Conservation (phyloP, 2,797 vertebrate genomes). For the Todus mexicanus region DNA sequence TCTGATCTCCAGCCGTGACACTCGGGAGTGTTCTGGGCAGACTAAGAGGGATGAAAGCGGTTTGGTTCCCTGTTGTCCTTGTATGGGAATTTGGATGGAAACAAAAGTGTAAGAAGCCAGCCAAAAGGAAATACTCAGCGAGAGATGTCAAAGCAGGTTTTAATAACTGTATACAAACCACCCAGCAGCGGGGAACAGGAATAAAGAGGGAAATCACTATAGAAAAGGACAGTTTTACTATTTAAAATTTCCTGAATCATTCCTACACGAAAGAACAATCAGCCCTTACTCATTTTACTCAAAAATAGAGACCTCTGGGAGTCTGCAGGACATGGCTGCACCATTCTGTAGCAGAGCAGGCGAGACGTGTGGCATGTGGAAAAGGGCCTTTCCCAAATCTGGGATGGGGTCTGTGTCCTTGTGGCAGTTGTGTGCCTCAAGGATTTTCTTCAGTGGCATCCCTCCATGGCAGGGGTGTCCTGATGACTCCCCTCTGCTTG, state of each 20-base stretch:
- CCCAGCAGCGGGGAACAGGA: neutral
- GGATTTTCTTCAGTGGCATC: neutral
- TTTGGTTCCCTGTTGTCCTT: neutral
- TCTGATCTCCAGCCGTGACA: neutral
- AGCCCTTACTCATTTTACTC: neutral
- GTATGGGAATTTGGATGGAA: constrained; percentile 32
- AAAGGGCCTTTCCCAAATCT: neutral
- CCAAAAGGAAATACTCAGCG: constrained; percentile 21
- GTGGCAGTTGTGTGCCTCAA: rapidly evolving
- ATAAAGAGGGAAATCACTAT: neutral
- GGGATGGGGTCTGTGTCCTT: neutral
- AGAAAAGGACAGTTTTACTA: neutral
- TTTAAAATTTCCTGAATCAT: neutral
- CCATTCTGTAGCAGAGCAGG: rapidly evolving
- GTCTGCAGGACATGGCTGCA: neutral
- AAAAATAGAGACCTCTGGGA: neutral
- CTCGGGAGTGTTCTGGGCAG: neutral
- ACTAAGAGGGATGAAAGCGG: neutral
- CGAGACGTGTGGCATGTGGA: rapidly evolving
- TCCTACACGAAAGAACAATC: neutral
- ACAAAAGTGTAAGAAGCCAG: neutral
- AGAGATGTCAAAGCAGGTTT: constrained; percentile 13
- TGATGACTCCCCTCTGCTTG: neutral
- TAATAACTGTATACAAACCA: neutral
- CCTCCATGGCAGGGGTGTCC: neutral